These are phyloP conservation scores for Agrochola lychnidis DNA, from an alignment of 2,888 invertebrate genomes.

Conservation along the genomic window DNA sequence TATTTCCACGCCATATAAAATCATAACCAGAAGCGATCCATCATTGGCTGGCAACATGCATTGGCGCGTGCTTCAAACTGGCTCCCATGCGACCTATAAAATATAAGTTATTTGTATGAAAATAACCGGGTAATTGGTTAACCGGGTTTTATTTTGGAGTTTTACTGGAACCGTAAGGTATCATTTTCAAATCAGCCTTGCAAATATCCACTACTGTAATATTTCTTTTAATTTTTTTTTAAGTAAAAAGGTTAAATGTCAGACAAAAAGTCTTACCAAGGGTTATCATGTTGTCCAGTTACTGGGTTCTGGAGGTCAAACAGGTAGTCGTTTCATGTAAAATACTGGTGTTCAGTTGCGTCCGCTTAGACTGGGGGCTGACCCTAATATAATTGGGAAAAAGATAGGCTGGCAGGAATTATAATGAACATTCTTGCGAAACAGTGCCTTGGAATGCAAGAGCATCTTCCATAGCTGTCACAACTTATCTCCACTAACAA, in stretches of 20 bases:
- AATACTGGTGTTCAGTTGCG: neutral
- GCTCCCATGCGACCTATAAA: constrained; percentile 51
- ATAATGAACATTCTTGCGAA: neutral
- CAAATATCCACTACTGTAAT: neutral
- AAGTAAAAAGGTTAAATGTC: neutral
- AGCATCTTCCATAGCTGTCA: neutral
- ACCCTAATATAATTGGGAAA: neutral
- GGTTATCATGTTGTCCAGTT: no score
- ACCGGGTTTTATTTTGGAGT: neutral
- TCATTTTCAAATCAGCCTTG: neutral
- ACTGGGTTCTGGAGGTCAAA: neutral
- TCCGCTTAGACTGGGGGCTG: neutral
- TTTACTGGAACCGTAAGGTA: neutral
- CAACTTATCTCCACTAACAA: neutral
- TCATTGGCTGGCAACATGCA: constrained; percentile 52
- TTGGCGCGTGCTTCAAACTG: constrained; percentile 47
- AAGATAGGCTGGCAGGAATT: neutral
- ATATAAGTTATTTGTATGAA: constrained; percentile 47
- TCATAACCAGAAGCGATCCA: constrained; percentile 60
- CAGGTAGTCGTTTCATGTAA: neutral
- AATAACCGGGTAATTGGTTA: constrained; percentile 27
- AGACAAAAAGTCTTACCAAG: neutral
- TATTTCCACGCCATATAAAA: constrained; percentile 62
- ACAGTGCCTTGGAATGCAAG: neutral
- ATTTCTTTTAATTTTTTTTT: neutral